Evolutionary conservation across 2,113 vertebrate species (phyloP), one percentile per base, ranked within the genome.

Genomic region (Ginglymostoma cirratum): DNA sequence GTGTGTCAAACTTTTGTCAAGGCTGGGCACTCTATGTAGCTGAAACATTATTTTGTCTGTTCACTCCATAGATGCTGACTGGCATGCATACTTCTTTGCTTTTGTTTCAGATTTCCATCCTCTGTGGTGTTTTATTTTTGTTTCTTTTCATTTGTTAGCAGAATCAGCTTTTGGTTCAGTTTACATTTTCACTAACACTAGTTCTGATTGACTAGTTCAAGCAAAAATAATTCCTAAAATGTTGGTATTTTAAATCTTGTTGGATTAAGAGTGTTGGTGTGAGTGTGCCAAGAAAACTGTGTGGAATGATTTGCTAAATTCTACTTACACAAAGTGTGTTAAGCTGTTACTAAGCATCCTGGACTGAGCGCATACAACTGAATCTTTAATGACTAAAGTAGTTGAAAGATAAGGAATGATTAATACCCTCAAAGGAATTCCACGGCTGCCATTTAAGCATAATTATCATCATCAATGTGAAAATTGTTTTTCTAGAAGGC

Each of bases 391-490:
- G 93, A 70, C 66, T 95, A 70, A 95, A 95, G 93, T 70, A 95
- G 93, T 95, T 72, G 66, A 70, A 38, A 72, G 93, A 95, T 95
- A 95, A 94, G 23, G 67, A 72, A 23, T 95, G 93, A 70, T 95
- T 95, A 95, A 95, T 95, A 30, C 93, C 42, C 93, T 95, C 93
- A 95, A 95, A 95, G 66, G 93, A 72, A 95, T 70, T 70, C 8
- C 27, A 27, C n/a, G 67, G 42, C 93, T 95, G 93, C 42, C 93
- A 48, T 69, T 94, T 72, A 42, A 95, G 93, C 67, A 66, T 48
- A 95, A 70, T 70, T 95, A 95, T 95, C 38, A 72, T 24, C 30
- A 95, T 70, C 45, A 95, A 95, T 95, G 93, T 69, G 93, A 95
- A 72, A 70, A 45, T 70, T 70, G 67, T 95, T 48, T 70, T 70